phyloP scores from a whole-genome alignment of 2,888 invertebrate genomes.

The Saturnia japonica region DNA sequence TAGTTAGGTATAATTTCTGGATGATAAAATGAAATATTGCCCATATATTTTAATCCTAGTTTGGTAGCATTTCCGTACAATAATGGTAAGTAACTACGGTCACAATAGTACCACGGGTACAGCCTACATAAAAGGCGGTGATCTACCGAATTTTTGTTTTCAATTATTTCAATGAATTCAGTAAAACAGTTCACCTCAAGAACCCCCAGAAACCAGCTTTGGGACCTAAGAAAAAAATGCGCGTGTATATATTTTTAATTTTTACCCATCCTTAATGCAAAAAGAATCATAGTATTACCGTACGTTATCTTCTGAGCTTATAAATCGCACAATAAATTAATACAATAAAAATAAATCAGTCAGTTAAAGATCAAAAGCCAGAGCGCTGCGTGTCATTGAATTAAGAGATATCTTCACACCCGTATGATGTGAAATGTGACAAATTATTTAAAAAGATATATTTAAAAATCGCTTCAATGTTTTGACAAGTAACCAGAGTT shows the following conservation, averaged over 20 bases:
- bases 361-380: conserved; percentile 41
- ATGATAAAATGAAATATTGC: too few species aligned
- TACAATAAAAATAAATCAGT: conserved; percentile 31
- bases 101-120: too few species aligned
- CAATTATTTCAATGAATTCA: background rate
- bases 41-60: too few species aligned
- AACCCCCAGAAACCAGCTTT: background rate
- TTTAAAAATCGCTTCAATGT: conserved; percentile 43
- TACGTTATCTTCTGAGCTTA: background rate
- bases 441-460: conserved; percentile 45
- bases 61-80: too few species aligned
- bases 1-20: too few species aligned
- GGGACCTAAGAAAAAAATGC: background rate
- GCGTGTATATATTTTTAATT: background rate
- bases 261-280: background rate
- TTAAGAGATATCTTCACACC: conserved; percentile 37
- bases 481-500: conserved; percentile 49
- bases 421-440: conserved; percentile 38
- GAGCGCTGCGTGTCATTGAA: conserved; percentile 37
- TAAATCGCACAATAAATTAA: conserved; percentile 15
- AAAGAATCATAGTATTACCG: background rate
- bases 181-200: background rate
- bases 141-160: background rate
- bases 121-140: too few species aligned
- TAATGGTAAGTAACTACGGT: too few species aligned